Conservation (phyloP, 1,140 invertebrate genomes). For the Tachypleus tridentatus region DNA sequence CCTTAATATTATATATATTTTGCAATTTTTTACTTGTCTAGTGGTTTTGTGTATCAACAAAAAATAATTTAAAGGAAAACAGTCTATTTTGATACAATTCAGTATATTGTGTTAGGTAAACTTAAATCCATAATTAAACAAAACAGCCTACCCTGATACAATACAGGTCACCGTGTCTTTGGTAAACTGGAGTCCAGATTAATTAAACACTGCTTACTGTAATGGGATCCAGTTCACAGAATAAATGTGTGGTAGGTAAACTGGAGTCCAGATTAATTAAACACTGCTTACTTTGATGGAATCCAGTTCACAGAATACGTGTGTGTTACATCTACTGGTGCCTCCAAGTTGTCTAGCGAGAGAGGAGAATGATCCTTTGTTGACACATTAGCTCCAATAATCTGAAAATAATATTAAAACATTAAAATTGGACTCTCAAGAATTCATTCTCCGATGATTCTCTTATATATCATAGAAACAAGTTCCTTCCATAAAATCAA, state of each 20-base stretch:
- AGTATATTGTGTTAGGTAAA: slow-evolving; percentile 1
- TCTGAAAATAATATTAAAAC: slow-evolving; percentile 26
- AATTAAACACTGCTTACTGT: slow-evolving; percentile 29
- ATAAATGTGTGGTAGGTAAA: slow-evolving; percentile 36
- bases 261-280: slow-evolving; percentile 20
- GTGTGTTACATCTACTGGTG: slow-evolving; percentile 31
- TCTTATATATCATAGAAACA: background rate
- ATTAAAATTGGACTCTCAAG: background rate
- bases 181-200: slow-evolving; percentile 26
- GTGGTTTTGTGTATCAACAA: no score
- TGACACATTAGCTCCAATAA: slow-evolving; percentile 40
- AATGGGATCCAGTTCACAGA: slow-evolving; percentile 38
- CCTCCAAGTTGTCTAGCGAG: slow-evolving; percentile 32
- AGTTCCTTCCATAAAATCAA: background rate
- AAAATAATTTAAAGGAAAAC: no score
- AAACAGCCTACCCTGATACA: background rate
- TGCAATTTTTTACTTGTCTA: no score
- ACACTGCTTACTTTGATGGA: slow-evolving; percentile 32
- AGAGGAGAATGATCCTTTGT: slow-evolving; percentile 35
- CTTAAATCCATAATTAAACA: slow-evolving; percentile 7
- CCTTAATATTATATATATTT: no score
- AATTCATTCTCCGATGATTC: background rate
- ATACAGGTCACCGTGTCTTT: slow-evolving; percentile 20
- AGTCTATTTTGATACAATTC: background rate
- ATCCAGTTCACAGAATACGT: slow-evolving; percentile 41